Evolutionary conservation across 2,888 invertebrate genomes (phyloP).

Genomic region (Parnassius mnemosyne): DNA sequence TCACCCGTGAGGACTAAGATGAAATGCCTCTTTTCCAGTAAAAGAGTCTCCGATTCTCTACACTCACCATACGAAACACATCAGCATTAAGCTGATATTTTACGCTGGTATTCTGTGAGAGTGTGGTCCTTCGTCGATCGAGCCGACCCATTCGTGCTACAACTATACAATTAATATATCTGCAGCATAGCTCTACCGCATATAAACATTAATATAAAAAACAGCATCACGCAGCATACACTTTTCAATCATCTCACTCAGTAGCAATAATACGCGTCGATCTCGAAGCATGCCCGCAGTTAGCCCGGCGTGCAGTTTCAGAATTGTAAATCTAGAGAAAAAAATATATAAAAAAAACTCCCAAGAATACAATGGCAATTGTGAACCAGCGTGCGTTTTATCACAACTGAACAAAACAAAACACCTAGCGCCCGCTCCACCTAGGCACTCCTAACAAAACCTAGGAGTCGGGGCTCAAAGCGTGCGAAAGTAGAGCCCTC

Average conservation of each 20-base stretch:
- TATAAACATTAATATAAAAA: too few relatives aligned
- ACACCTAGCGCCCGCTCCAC: conserved; percentile 36
- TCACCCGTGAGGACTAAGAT: too few relatives aligned
- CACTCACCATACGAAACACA: too few relatives aligned
- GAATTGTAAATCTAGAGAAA: conserved; percentile 6
- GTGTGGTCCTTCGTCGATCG: too few relatives aligned
- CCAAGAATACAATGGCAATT: conserved; percentile 40
- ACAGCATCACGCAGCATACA: too few relatives aligned
- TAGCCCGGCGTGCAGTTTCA: conserved; percentile 10
- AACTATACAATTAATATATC: too few relatives aligned
- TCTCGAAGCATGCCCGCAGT: conserved; percentile 2
- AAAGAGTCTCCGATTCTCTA: too few relatives aligned
- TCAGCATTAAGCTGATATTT: too few relatives aligned
- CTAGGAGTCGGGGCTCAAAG: conserved; percentile 69
- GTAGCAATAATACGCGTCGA: not conserved
- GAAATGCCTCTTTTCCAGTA: too few relatives aligned
- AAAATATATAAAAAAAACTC: conserved; percentile 28
- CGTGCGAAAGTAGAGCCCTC: conserved; percentile 76
- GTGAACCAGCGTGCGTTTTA: conserved; percentile 38
- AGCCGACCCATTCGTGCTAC: too few relatives aligned
- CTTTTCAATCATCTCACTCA: conserved; percentile 4
- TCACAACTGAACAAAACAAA: conserved; percentile 44
- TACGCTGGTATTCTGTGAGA: too few relatives aligned
- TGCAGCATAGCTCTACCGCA: too few relatives aligned
- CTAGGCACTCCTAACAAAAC: conserved; percentile 63